These are phyloP conservation scores for Apis laboriosa DNA, from an alignment of 1,140 invertebrate species.

Conservation along the genomic window DNA sequence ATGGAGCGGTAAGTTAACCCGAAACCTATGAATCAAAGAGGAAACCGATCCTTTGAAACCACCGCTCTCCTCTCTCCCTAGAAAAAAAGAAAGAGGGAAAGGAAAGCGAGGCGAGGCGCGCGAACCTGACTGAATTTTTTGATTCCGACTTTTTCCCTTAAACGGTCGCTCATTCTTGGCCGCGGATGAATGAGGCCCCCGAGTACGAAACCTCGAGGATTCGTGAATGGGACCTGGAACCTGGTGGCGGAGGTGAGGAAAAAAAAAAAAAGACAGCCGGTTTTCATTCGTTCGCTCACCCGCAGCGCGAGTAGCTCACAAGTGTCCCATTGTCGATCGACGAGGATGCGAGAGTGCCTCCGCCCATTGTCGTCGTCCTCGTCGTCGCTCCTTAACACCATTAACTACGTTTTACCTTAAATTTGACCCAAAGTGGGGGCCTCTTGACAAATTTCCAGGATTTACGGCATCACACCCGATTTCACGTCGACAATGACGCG, in stretches of 20 bases:
- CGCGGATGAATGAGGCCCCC: constrained; percentile 44
- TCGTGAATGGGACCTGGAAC: constrained; percentile 52
- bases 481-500: constrained; percentile 48
- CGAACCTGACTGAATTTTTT: constrained; percentile 54
- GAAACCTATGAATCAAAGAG: no score
- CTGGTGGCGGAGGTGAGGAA: not conserved
- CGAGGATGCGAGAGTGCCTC: constrained; percentile 62
- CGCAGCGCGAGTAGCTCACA: constrained; percentile 75
- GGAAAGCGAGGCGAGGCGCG: not conserved
- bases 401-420: constrained; percentile 80
- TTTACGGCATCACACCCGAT: constrained; percentile 64
- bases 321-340: constrained; percentile 76
- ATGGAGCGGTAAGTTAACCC: not conserved
- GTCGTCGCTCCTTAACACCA: constrained; percentile 73
- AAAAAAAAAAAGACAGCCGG: constrained; percentile 57
- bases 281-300: constrained; percentile 53
- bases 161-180: constrained; percentile 43
- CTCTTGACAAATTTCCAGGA: constrained; percentile 79
- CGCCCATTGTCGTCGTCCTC: constrained; percentile 56
- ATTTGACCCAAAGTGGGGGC: constrained; percentile 74
- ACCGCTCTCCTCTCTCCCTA: not conserved
- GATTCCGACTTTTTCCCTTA: constrained; percentile 55
- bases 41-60: no score
- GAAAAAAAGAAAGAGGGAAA: constrained; percentile 26
- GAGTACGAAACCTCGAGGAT: constrained; percentile 12